Evolutionary conservation across 1,140 invertebrate species (phyloP).

Genomic region (Drosophila willistoni): DNA sequence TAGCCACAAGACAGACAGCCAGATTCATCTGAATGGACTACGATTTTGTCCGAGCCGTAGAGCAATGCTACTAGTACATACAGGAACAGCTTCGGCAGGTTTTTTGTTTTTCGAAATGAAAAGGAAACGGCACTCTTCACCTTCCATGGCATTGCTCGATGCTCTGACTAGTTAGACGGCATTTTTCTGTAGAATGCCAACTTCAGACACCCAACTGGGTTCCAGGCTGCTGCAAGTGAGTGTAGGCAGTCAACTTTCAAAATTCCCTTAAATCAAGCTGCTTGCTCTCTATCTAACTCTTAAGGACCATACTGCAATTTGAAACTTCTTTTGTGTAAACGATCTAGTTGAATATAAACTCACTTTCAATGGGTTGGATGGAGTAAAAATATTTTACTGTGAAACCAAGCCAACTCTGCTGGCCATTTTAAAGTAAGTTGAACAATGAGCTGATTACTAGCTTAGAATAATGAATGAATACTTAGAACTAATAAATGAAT

Average conservation of each 20-base stretch:
- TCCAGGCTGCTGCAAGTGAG: neutral
- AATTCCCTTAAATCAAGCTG: neutral
- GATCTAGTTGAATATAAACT: too few species aligned
- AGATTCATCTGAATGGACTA: neutral
- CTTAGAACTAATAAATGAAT: too few species aligned
- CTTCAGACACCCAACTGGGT: neutral
- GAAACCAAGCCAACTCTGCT: too few species aligned
- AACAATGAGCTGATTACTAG: too few species aligned
- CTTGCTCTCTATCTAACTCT: neutral
- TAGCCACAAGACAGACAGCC: constrained; percentile 1
- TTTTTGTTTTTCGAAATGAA: neutral
- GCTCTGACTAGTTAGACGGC: neutral
- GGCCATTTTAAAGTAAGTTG: too few species aligned
- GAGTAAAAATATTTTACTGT: too few species aligned
- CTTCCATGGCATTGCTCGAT: neutral
- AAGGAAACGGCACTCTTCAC: neutral
- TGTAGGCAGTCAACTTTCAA: neutral
- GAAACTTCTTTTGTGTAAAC: neutral
- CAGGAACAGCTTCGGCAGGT: neutral
- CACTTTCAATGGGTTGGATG: too few species aligned
- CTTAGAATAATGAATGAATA: too few species aligned
- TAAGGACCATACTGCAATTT: neutral
- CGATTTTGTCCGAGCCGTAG: neutral
- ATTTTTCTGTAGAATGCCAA: neutral
- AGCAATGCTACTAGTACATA: neutral